These are phyloP conservation scores for Brienomyrus longianalis DNA, from an alignment of 2,113 vertebrate species.

Conservation along the genomic window DNA sequence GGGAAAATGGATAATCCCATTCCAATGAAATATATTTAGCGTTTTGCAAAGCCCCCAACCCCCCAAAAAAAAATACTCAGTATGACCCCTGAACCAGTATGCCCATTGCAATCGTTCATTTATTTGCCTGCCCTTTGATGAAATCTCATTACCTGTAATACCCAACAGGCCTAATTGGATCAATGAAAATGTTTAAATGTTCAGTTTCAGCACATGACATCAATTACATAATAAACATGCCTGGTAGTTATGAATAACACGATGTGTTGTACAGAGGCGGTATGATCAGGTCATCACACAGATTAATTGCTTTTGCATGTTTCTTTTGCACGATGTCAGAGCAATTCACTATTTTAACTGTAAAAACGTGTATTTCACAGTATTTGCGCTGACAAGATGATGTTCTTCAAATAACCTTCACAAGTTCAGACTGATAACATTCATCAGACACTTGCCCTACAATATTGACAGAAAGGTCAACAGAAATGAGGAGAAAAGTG, in stretches of 20 bases:
- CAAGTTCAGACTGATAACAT: background rate
- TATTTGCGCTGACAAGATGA: background rate
- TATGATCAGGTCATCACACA: slow-evolving; percentile 1
- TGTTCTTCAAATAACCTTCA: background rate
- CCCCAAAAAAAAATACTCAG: background rate
- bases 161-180: slow-evolving; percentile 39
- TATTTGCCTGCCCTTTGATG: slow-evolving; percentile 27
- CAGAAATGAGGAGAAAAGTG: background rate
- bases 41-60: background rate
- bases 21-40: background rate
- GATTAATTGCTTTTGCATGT: background rate
- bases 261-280: background rate
- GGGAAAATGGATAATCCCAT: background rate
- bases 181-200: slow-evolving; percentile 33
- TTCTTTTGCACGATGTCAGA: background rate
- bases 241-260: slow-evolving; percentile 40
- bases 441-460: background rate
- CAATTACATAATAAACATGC: slow-evolving; percentile 51
- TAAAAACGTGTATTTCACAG: background rate
- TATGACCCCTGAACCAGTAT: background rate
- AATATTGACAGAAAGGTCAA: background rate
- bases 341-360: background rate
- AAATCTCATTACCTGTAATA: slow-evolving; percentile 48
- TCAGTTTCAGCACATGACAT: slow-evolving; percentile 35
- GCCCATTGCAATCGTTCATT: background rate